Conservation (phyloP, 2,888 invertebrate genomes). For the Schizotus pectinicornis region DNA sequence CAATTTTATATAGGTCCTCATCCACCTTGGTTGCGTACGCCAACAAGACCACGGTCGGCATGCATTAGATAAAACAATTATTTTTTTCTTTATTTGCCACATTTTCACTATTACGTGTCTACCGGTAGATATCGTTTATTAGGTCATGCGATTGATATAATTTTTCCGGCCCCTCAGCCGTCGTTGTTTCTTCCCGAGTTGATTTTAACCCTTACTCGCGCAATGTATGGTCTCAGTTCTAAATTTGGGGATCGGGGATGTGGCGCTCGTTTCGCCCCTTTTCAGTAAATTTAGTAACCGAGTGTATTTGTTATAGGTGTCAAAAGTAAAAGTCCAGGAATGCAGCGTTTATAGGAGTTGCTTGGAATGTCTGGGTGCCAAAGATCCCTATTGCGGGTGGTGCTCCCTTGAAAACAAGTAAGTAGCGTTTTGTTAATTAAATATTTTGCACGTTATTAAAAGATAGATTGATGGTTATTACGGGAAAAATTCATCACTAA, state of each 20-base stretch:
- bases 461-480: constrained; percentile 11
- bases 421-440: constrained; percentile 43
- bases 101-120: no score
- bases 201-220: no score
- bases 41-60: neutral
- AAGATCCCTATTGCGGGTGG: constrained; percentile 98
- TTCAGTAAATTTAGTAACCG: neutral
- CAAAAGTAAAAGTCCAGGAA: constrained; percentile 93
- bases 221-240: no score
- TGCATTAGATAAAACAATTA: no score
- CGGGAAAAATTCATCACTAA: constrained; percentile 6
- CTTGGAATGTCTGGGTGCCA: constrained; percentile 89
- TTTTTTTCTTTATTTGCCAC: no score
- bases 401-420: constrained; percentile 93
- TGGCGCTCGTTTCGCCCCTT: constrained; percentile 24
- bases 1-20: no score
- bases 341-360: constrained; percentile 91
- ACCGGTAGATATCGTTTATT: no score
- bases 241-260: neutral
- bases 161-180: no score
- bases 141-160: no score
- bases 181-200: no score
- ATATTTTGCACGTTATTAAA: neutral
- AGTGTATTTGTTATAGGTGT: constrained; percentile 60
- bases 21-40: no score